Evolutionary conservation across 2,797 vertebrate genomes (phyloP).

Genomic region (Limosa lapponica): DNA sequence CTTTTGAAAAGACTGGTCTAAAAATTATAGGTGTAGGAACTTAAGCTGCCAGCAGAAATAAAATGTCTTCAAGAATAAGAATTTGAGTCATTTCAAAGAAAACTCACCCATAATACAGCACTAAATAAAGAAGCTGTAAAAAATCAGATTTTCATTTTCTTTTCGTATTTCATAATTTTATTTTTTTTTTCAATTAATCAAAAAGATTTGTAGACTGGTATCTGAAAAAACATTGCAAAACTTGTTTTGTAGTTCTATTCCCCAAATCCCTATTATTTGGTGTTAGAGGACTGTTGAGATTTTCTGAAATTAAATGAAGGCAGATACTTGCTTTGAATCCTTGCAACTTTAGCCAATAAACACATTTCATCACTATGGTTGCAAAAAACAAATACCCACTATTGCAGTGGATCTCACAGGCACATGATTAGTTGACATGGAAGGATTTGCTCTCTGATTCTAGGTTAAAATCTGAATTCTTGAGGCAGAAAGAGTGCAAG

Average conservation of each 20-base stretch:
- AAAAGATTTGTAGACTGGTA: neutral
- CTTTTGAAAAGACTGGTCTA: neutral
- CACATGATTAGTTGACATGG: neutral
- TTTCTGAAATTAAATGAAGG: constrained; percentile 45
- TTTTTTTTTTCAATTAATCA: neutral
- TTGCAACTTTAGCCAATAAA: constrained; percentile 45
- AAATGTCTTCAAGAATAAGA: neutral
- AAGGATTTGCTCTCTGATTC: constrained; percentile 15
- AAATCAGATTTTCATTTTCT: neutral
- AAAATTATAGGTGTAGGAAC: neutral
- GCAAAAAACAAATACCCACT: constrained; percentile 59
- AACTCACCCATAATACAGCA: neutral
- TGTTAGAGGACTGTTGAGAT: neutral
- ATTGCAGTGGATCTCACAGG: constrained; percentile 11
- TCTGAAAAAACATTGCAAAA: constrained; percentile 16
- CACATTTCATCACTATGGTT: constrained; percentile 68
- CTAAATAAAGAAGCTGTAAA: neutral
- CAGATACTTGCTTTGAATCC: constrained; percentile 44
- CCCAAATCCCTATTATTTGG: constrained; percentile 16
- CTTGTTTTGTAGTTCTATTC: neutral
- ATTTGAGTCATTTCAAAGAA: neutral
- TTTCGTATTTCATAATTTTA: neutral
- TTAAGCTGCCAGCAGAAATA: neutral
- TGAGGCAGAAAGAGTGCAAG: neutral
- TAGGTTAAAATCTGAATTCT: neutral